phyloP scores from a whole-genome alignment of 1,140 invertebrate genomes.

The Sitodiplosis mosellana region DNA sequence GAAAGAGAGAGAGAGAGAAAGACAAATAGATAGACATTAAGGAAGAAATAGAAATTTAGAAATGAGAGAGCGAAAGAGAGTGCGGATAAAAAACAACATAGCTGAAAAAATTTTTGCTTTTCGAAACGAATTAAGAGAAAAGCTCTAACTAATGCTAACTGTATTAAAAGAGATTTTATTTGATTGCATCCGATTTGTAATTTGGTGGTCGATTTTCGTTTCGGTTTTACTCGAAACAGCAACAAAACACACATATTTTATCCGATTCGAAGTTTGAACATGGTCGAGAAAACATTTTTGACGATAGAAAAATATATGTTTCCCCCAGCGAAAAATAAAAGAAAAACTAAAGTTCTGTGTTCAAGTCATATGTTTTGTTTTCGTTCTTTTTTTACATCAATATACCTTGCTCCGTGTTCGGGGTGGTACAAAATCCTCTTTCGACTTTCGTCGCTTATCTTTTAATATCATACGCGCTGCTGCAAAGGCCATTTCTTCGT shows the following conservation, averaged over 20 bases:
- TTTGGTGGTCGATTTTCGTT: no score
- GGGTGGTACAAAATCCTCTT: constrained; percentile 43
- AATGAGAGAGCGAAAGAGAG: background rate
- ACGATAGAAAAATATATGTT: no score
- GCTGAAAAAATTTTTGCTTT: background rate
- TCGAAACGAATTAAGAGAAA: background rate
- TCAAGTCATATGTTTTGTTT: constrained; percentile 22
- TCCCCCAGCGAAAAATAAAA: no score
- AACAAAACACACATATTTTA: no score
- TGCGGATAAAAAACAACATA: background rate
- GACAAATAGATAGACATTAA: background rate
- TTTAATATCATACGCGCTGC: constrained; percentile 65
- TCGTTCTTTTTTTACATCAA: background rate
- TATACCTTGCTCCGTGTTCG: constrained; percentile 62
- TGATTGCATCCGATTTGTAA: background rate
- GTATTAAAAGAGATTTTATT: background rate
- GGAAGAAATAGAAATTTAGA: background rate
- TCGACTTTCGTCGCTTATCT: constrained; percentile 59
- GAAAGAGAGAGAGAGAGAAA: constrained; percentile 7
- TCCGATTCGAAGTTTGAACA: no score
- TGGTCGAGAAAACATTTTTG: no score
- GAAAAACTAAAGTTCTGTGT: no score
- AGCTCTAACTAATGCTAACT: background rate
- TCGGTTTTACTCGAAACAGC: no score
- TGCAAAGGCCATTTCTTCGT: constrained; percentile 56